Percentiles rank a stretch among this genome's conserved stretches.
phyloP scores from a whole-genome alignment of 2,113 vertebrate genomes.

The Procavia capensis region DNA sequence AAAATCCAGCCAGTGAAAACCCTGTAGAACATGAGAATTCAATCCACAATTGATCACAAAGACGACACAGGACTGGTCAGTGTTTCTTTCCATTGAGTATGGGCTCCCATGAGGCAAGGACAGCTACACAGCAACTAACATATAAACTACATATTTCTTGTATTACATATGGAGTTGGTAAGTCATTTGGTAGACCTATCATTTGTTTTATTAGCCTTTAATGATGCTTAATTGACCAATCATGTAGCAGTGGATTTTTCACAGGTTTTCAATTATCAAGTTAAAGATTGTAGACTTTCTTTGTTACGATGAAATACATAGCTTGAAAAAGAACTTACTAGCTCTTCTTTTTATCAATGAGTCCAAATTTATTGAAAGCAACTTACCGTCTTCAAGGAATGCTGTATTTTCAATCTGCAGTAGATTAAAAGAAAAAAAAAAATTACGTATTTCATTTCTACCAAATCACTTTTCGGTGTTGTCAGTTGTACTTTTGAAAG shows the following conservation, averaged over 20 bases:
- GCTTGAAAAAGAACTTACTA: not conserved
- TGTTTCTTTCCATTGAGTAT: too few species aligned
- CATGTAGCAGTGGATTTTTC: not conserved
- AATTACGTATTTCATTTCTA: not conserved
- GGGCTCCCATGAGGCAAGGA: too few species aligned
- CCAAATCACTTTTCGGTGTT: slow-evolving; percentile 12
- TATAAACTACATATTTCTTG: not conserved
- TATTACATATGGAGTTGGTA: not conserved
- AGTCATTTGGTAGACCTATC: not conserved
- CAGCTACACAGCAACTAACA: not conserved
- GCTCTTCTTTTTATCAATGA: not conserved
- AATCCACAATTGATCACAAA: not conserved
- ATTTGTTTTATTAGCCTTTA: not conserved
- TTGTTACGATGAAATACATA: not conserved
- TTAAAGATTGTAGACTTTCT: not conserved
- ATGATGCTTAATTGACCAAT: not conserved
- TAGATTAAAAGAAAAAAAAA: slow-evolving; percentile 37
- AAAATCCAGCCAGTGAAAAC: too few species aligned
- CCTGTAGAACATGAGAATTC: too few species aligned
- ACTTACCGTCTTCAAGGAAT: not conserved
- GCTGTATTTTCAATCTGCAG: slow-evolving; percentile 31
- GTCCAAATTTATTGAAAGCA: slow-evolving; percentile 27
- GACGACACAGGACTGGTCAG: not conserved
- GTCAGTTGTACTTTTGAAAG: slow-evolving; percentile 10
- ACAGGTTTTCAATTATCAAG: not conserved